Conservation (phyloP, 2,797 vertebrate genomes). For the Sebastes oblongus region DNA sequence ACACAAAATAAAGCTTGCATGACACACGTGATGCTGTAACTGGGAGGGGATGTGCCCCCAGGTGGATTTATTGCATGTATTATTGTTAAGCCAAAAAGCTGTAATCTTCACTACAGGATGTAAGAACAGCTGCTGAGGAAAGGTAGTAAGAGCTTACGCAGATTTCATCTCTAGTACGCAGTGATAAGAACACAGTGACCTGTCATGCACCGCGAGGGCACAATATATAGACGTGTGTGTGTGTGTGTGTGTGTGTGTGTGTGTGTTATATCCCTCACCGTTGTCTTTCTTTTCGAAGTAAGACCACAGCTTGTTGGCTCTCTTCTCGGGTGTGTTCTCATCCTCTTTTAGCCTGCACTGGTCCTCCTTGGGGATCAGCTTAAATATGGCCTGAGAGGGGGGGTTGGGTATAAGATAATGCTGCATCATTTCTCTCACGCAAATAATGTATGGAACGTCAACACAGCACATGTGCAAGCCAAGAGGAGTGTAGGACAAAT, state of each 20-base stretch:
- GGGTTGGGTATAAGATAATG: slow-evolving; percentile 26
- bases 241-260: not conserved
- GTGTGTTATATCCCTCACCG: slow-evolving; percentile 74
- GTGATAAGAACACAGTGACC: slow-evolving; percentile 1
- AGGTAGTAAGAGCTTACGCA: slow-evolving; percentile 47
- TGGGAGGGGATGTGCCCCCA: slow-evolving; percentile 15
- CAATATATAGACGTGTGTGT: not conserved
- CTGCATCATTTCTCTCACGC: slow-evolving; percentile 22
- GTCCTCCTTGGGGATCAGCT: slow-evolving; percentile 90
- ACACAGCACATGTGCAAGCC: not conserved
- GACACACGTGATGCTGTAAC: slow-evolving; percentile 42
- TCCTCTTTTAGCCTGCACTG: slow-evolving; percentile 83
- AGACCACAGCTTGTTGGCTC: slow-evolving; percentile 90
- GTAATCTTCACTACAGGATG: slow-evolving; percentile 52
- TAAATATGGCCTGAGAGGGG: slow-evolving; percentile 88
- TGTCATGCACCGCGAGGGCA: not conserved
- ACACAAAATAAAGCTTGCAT: slow-evolving; percentile 39
- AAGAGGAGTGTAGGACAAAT: not conserved
- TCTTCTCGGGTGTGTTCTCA: slow-evolving; percentile 92
- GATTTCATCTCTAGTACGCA: slow-evolving; percentile 8
- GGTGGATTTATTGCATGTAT: slow-evolving; percentile 58
- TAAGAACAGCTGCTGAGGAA: slow-evolving; percentile 53
- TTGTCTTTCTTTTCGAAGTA: slow-evolving; percentile 90
- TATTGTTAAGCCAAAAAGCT: slow-evolving; percentile 58
- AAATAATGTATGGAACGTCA: not conserved